These are phyloP conservation scores for Apoda limacodes DNA, from an alignment of 2,888 invertebrate genomes.

Conservation along the genomic window DNA sequence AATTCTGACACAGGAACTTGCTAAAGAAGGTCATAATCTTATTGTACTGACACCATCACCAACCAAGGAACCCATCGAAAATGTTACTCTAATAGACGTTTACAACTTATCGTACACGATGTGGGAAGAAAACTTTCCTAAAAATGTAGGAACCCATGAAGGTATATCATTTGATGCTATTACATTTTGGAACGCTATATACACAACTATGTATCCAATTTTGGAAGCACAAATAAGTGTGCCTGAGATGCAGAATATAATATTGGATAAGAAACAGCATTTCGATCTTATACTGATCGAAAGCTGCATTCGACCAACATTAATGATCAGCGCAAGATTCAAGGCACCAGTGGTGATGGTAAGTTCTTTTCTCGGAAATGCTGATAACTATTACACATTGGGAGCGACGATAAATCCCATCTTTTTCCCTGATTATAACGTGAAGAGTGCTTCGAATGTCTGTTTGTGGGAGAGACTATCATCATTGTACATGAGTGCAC, in stretches of 20 bases:
- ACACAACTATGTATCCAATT: slow-evolving; percentile 4
- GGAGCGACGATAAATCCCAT: slow-evolving; percentile 24
- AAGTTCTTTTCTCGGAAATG: slow-evolving; percentile 26
- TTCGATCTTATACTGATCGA: slow-evolving; percentile 32
- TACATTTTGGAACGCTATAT: slow-evolving; percentile 9
- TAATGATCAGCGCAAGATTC: slow-evolving; percentile 24
- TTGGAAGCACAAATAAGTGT: slow-evolving; percentile 2
- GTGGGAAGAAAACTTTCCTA: neutral
- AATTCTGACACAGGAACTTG: too few relatives aligned
- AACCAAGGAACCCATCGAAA: too few relatives aligned
- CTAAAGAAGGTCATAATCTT: too few relatives aligned
- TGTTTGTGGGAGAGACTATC: slow-evolving; percentile 27
- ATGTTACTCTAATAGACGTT: too few relatives aligned
- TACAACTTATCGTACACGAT: slow-evolving; percentile 1
- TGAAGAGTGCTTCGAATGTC: slow-evolving; percentile 5
- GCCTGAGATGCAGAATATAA: neutral
- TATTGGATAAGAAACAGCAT: slow-evolving; percentile 5
- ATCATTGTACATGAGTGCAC: slow-evolving; percentile 21
- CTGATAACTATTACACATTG: slow-evolving; percentile 13
- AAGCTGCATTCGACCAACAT: slow-evolving; percentile 19
- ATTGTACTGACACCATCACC: too few relatives aligned
- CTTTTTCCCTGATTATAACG: slow-evolving; percentile 15
- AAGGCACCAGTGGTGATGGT: slow-evolving; percentile 29
- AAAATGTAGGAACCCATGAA: too few relatives aligned
- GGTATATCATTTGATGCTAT: too few relatives aligned